phyloP scores from a whole-genome alignment of 2,888 invertebrate genomes.

The Andrena trimmerana region DNA sequence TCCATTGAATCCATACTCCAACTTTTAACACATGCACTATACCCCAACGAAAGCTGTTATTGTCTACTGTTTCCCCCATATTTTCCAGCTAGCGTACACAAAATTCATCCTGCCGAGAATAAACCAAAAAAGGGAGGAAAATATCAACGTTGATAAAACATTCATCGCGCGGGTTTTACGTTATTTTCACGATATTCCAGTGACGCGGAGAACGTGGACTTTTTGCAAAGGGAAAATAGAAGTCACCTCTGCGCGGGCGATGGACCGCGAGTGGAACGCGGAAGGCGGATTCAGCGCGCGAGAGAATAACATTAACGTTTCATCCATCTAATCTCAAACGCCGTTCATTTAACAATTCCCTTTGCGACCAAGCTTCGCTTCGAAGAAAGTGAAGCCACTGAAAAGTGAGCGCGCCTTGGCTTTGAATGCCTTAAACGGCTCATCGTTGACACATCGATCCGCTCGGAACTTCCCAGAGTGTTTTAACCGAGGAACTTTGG shows the following conservation, averaged over 20 bases:
- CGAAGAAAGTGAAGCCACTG: no score
- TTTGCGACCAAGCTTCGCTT: no score
- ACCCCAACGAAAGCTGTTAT: neutral
- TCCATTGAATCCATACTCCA: neutral
- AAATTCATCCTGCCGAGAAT: neutral
- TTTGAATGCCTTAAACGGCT: no score
- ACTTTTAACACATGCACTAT: neutral
- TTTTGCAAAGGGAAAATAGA: neutral
- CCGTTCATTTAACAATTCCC: no score
- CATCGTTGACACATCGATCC: no score
- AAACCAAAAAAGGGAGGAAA: neutral
- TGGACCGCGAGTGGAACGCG: neutral
- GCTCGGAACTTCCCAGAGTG: no score
- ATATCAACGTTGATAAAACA: conserved; percentile 4
- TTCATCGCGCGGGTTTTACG: conserved; percentile 2
- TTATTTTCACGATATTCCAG: conserved; percentile 1
- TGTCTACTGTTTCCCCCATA: neutral
- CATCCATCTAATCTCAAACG: no score
- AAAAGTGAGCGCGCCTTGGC: no score
- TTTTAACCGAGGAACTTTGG: no score
- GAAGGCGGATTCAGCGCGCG: no score
- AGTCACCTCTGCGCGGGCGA: neutral
- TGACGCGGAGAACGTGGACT: neutral
- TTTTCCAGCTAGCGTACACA: neutral
- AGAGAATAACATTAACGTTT: no score